Percentiles rank a stretch among this genome's conserved stretches.
phyloP scores from a whole-genome alignment of 1,140 invertebrate species.

The Idris sp. region DNA sequence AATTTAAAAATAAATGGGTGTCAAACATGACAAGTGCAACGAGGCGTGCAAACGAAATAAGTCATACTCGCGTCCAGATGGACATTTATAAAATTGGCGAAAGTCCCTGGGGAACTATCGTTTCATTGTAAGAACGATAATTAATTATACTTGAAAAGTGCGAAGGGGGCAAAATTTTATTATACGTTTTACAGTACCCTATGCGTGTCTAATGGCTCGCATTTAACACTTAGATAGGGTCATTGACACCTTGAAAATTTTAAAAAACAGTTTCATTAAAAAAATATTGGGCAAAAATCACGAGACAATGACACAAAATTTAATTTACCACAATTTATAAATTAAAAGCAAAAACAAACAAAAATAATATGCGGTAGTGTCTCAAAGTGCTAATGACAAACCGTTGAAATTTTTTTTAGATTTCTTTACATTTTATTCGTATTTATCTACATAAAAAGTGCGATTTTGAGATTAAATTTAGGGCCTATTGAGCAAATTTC shows the following conservation, averaged over 20 bases:
- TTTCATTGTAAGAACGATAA: slow-evolving; percentile 21
- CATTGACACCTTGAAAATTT: slow-evolving; percentile 17
- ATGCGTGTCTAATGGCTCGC: slow-evolving; percentile 7
- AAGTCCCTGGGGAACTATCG: slow-evolving; percentile 25
- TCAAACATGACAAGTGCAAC: slow-evolving; percentile 5
- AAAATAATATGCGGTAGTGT: too few species aligned
- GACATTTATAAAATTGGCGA: slow-evolving; percentile 7
- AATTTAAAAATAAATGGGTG: not conserved
- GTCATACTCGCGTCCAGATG: slow-evolving; percentile 13
- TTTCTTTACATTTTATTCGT: too few species aligned
- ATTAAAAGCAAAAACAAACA: too few species aligned
- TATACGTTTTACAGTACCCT: slow-evolving; percentile 10
- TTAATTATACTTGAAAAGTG: slow-evolving; percentile 36
- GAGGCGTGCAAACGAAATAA: slow-evolving; percentile 8
- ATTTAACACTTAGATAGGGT: slow-evolving; percentile 11
- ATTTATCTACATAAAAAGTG: too few species aligned
- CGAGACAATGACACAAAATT: too few species aligned
- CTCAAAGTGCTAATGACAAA: too few species aligned
- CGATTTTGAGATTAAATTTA: too few species aligned
- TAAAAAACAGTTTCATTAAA: too few species aligned
- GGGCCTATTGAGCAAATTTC: too few species aligned
- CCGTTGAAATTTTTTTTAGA: not conserved
- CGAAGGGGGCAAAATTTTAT: slow-evolving; percentile 15
- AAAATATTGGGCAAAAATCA: too few species aligned
- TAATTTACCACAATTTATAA: too few species aligned